A percentile compares a stretch with the other conserved stretches of the same genome.
Evolutionary conservation across 1,140 invertebrate species (phyloP).

Genomic region (Leptinotarsa texana): DNA sequence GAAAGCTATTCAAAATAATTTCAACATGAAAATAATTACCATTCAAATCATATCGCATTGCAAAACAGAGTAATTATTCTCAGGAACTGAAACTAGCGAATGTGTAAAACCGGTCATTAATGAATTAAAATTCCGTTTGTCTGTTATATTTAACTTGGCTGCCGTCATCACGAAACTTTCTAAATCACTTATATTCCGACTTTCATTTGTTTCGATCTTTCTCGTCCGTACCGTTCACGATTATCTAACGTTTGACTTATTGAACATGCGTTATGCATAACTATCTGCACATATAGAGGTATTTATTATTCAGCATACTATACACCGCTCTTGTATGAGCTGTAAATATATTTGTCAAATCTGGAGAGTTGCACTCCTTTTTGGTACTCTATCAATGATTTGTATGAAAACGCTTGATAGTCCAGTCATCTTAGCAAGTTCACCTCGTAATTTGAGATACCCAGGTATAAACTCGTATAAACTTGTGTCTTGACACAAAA

Average conservation of each 20-base stretch:
- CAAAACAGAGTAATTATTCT: background rate
- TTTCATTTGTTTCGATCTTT: slow-evolving; percentile 9
- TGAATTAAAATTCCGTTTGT: background rate
- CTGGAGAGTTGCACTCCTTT: too few species aligned
- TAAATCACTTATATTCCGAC: slow-evolving; percentile 3
- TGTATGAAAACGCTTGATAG: too few species aligned
- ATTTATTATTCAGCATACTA: too few species aligned
- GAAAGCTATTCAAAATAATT: background rate
- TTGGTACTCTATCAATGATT: too few species aligned
- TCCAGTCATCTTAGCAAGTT: too few species aligned
- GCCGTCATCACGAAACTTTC: background rate
- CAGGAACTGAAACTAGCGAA: background rate
- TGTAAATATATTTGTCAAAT: too few species aligned
- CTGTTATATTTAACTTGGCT: background rate
- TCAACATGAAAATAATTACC: background rate
- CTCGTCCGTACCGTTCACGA: background rate
- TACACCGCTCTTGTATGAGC: too few species aligned
- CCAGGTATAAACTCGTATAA: too few species aligned
- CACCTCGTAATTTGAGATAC: too few species aligned
- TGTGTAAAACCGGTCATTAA: background rate
- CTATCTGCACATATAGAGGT: too few species aligned
- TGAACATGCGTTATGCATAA: background rate
- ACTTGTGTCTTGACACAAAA: too few species aligned
- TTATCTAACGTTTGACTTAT: background rate
- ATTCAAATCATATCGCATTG: background rate